Evolutionary conservation across 2,888 invertebrate species (phyloP).

Genomic region (Hyposoter didymator): DNA sequence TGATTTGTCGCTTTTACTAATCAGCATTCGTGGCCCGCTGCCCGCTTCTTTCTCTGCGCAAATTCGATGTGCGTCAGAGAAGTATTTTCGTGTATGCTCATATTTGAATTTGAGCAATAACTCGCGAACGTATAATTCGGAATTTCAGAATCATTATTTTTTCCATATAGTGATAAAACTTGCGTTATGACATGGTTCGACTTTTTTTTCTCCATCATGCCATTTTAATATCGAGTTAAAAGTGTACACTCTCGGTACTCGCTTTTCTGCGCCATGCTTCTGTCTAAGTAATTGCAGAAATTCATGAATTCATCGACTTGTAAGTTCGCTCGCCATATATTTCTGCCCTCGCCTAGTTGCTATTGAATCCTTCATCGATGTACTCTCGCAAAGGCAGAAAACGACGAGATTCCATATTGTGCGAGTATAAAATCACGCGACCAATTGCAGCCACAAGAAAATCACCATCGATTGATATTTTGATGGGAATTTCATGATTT

Average conservation of each 20-base stretch:
- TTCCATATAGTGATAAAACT: background rate
- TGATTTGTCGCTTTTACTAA: conserved; percentile 47
- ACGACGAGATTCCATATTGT: background rate
- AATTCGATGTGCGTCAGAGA: conserved; percentile 19
- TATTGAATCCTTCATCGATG: background rate
- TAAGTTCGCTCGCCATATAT: conserved; percentile 36
- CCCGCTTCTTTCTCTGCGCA: conserved; percentile 28
- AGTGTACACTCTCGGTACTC: conserved; percentile 45
- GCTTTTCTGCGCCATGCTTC: conserved; percentile 63
- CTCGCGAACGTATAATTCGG: background rate
- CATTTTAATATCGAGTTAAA: background rate
- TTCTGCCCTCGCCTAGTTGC: background rate
- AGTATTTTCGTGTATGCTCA: background rate
- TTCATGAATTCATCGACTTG: conserved; percentile 24
- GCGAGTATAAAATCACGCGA: background rate
- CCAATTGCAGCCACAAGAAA: background rate
- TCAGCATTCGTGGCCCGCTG: conserved; percentile 46
- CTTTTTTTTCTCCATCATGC: background rate
- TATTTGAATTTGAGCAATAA: background rate
- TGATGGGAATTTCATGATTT: background rate
- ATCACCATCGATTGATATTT: background rate
- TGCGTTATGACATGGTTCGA: background rate
- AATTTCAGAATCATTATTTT: background rate
- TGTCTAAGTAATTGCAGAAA: conserved; percentile 55
- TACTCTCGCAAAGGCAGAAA: background rate